phyloP scores from a whole-genome alignment of 1,140 invertebrate species.

The Ridgeia piscesae region DNA sequence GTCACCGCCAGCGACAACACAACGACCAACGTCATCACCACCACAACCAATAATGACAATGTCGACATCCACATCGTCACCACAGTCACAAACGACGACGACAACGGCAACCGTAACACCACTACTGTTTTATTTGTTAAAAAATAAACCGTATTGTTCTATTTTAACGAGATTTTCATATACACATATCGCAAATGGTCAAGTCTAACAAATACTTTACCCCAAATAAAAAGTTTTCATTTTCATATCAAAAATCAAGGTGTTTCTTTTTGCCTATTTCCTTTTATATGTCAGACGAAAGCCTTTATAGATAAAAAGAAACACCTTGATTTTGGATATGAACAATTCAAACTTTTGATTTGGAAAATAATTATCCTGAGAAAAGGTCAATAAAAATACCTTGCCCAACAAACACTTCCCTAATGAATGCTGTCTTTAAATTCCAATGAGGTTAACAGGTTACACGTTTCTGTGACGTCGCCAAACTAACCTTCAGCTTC shows the following conservation, averaged over 20 bases:
- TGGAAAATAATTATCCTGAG: too few relatives aligned
- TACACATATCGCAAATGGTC: too few relatives aligned
- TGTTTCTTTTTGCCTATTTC: too few relatives aligned
- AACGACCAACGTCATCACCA: not conserved
- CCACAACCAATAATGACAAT: not conserved
- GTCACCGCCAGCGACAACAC: not conserved
- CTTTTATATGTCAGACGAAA: too few relatives aligned
- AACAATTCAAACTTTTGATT: too few relatives aligned
- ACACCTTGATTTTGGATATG: too few relatives aligned
- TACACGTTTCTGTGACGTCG: not conserved
- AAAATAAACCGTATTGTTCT: not conserved
- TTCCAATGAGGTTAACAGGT: not conserved
- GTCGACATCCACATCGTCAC: not conserved
- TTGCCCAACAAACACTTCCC: not conserved
- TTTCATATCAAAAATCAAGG: too few relatives aligned
- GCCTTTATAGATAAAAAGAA: too few relatives aligned
- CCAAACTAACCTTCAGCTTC: slow-evolving; percentile 54
- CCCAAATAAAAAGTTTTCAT: too few relatives aligned
- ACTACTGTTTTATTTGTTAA: not conserved
- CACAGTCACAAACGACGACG: not conserved
- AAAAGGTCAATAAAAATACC: not conserved
- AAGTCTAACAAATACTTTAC: not conserved
- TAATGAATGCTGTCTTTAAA: not conserved
- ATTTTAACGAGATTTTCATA: too few relatives aligned
- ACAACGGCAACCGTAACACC: too few relatives aligned